phyloP scores from a whole-genome alignment of 2,113 vertebrate genomes.

The Todiramphus chloris region DNA sequence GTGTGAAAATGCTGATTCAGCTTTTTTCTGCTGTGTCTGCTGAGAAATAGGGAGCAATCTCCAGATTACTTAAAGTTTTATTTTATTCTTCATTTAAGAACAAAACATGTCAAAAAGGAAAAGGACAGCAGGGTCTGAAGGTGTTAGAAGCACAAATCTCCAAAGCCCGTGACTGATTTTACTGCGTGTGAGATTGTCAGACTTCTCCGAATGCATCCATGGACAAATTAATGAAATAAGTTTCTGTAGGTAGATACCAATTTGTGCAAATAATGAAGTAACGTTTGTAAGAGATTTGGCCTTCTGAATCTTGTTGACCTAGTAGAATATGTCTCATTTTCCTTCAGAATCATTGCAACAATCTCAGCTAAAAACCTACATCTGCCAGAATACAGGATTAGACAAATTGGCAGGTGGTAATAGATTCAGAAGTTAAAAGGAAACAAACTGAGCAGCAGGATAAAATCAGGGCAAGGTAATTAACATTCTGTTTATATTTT shows the following conservation, averaged over 20 bases:
- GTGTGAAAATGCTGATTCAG: constrained; percentile 63
- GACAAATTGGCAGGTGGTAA: constrained; percentile 62
- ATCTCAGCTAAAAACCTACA: constrained; percentile 28
- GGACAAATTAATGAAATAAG: background rate
- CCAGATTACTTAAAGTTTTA: background rate
- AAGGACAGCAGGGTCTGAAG: background rate
- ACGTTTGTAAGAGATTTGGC: background rate
- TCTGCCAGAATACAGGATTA: constrained; percentile 63
- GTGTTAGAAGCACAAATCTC: background rate
- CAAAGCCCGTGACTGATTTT: background rate
- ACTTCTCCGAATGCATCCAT: background rate
- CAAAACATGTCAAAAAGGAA: background rate
- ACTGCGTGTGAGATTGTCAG: background rate
- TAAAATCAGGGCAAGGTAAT: constrained; percentile 63
- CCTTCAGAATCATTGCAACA: constrained; percentile 2
- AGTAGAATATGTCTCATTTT: background rate
- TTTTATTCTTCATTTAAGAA: constrained; percentile 2
- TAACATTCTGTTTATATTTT: constrained; percentile 69
- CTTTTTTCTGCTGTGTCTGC: background rate
- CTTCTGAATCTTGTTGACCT: background rate
- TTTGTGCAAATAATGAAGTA: background rate
- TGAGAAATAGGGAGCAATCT: background rate
- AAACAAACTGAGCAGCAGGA: constrained; percentile 62
- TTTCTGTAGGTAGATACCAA: background rate
- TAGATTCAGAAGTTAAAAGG: constrained; percentile 67